Evolutionary conservation across 2,888 invertebrate genomes (phyloP), one percentile per base, ranked within the genome.

Genomic region (Nebria brevicollis): DNA sequence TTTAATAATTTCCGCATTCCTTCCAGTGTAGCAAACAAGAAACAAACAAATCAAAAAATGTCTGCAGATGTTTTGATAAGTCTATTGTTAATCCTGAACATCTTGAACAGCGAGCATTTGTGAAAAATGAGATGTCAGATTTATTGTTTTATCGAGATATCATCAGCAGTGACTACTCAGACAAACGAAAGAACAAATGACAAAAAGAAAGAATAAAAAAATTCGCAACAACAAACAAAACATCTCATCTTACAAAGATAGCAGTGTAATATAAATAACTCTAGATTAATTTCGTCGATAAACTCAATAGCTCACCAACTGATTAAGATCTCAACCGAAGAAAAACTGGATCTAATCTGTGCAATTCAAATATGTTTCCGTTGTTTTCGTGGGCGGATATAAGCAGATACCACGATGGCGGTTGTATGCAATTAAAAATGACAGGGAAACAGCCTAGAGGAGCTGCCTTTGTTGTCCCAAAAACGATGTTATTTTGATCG

Each of bases 61-160:
- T 54, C 54, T 54, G 2, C 13, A 54, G 54, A 54, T 54, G 7
- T 54, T 54, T 8, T 54, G 54, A 54, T 54, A 54, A 13, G 54
- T 11, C 54, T 54, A 54, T 54, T 54, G 54, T 54, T 54, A 54
- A 54, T 54, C 54, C 54, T 54, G 54, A 3, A 54, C 13, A 54
- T 54, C 54, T 54, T 54, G 54, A 54, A 54, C 13, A 13, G 8
- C 8, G 54, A 77, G 26, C 77, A 68, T 54, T 68, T 77, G 77
- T 77, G 77, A 77, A 70, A 77, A 77, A 77, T 77, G 77, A 77
- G 42, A 70, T 70, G 70, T 77, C 77, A 70, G 77, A 77, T 77
- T 66, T 77, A 77, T 77, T 54, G 54, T 54, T 54, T 34, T 54
- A 54, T 54, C 54, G 54, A 54, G 54, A 54, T 54, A 54, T 54